phyloP scores from a whole-genome alignment of 2,113 vertebrate species.

The Rousettus leschenaultii region DNA sequence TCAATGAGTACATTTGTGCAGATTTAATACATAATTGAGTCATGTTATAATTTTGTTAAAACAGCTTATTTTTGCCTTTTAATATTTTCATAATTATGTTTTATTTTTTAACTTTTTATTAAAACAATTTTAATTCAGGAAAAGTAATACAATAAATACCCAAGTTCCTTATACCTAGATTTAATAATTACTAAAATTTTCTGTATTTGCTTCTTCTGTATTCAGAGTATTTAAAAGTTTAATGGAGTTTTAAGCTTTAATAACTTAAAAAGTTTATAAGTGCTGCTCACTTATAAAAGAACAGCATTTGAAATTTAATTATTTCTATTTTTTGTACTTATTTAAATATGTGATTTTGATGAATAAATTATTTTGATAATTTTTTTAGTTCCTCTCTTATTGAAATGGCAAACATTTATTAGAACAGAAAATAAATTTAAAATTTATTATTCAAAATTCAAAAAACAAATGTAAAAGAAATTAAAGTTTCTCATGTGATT shows the following conservation, averaged over 20 bases:
- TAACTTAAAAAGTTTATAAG: neutral
- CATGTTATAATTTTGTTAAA: neutral
- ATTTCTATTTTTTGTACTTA: constrained; percentile 18
- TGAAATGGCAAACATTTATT: constrained; percentile 17
- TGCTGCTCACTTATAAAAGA: neutral
- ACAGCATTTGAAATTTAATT: constrained; percentile 4
- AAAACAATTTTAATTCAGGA: neutral
- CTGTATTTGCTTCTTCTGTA: neutral
- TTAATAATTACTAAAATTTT: constrained; percentile 35
- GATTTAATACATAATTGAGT: neutral
- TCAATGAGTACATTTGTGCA: neutral
- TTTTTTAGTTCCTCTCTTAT: neutral
- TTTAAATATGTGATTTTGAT: constrained; percentile 36
- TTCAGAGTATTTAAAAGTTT: neutral
- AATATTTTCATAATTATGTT: constrained; percentile 5
- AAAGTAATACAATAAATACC: neutral
- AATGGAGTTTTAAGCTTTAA: too few relatives aligned
- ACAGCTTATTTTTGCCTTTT: neutral
- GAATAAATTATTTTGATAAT: constrained; percentile 30
- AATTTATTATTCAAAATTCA: constrained; percentile 9
- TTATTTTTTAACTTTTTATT: constrained; percentile 32
- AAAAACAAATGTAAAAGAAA: neutral
- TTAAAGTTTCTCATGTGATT: neutral
- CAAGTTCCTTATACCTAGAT: neutral
- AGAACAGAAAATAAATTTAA: constrained; percentile 15